phyloP scores from a whole-genome alignment of 1,140 invertebrate genomes.

The Belonocnema kinseyi region DNA sequence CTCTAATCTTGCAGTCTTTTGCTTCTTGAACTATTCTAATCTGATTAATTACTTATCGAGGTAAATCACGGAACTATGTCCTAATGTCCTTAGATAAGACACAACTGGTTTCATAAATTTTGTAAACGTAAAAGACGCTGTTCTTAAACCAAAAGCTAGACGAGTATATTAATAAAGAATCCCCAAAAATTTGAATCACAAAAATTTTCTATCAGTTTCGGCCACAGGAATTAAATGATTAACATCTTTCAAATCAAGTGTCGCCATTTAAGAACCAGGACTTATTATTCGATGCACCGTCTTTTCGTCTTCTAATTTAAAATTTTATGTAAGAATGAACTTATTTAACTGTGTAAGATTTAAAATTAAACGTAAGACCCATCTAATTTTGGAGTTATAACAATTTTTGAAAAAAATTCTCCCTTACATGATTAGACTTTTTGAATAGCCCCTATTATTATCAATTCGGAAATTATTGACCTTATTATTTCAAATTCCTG shows the following conservation, averaged over 20 bases:
- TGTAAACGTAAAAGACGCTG: constrained; percentile 53
- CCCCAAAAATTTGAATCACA: neutral
- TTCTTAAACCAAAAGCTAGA: constrained; percentile 1
- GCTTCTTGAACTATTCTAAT: constrained; percentile 41
- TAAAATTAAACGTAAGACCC: neutral
- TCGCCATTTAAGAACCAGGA: no score
- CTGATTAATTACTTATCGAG: constrained; percentile 34
- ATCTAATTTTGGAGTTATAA: neutral
- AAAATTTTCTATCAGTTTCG: no score
- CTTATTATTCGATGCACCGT: no score
- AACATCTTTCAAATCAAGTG: no score
- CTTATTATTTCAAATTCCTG: no score
- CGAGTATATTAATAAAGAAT: neutral
- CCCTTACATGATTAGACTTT: neutral
- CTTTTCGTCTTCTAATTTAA: constrained; percentile 2
- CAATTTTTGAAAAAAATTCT: neutral
- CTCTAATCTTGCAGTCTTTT: constrained; percentile 50
- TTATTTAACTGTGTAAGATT: neutral
- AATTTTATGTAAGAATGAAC: neutral
- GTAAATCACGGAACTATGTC: neutral
- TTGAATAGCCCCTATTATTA: neutral
- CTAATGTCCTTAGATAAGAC: neutral
- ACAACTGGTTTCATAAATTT: no score
- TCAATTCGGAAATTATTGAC: no score
- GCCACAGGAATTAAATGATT: no score